phyloP scores from a whole-genome alignment of 2,797 vertebrate species.

The Sebastes steindachneri region DNA sequence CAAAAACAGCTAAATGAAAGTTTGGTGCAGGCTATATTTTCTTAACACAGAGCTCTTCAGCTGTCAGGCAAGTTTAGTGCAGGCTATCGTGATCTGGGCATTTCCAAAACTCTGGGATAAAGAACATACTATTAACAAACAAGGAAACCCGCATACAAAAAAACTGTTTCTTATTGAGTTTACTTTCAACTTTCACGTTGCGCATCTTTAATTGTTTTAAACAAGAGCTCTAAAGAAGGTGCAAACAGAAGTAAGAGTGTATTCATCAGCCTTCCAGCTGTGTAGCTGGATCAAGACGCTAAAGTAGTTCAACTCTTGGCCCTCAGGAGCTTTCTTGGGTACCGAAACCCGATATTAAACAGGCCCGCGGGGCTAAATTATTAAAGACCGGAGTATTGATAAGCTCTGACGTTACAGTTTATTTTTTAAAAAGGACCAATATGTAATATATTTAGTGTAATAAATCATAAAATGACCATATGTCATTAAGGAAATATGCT shows the following conservation, averaged over 20 bases:
- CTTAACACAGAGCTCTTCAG: not conserved
- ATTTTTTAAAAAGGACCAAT: too few relatives aligned
- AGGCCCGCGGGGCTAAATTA: not conserved
- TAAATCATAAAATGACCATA: too few relatives aligned
- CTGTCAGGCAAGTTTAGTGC: not conserved
- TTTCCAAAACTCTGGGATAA: not conserved
- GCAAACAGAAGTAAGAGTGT: not conserved
- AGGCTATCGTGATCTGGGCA: not conserved
- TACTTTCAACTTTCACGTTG: not conserved
- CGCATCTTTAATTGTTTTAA: not conserved
- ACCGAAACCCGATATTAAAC: not conserved
- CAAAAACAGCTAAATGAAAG: not conserved
- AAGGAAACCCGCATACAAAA: not conserved
- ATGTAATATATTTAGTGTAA: too few relatives aligned
- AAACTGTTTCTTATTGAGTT: not conserved
- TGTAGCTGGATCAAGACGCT: conserved; percentile 12
- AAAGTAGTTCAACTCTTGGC: not conserved
- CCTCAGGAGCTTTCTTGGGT: not conserved
- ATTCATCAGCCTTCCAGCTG: conserved; percentile 16
- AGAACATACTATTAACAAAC: not conserved
- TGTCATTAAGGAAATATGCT: too few relatives aligned
- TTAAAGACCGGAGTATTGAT: not conserved
- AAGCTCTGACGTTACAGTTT: not conserved
- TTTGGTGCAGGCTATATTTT: not conserved
- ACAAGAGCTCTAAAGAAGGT: not conserved